phyloP scores from a whole-genome alignment of 2,113 vertebrate genomes.

The Vicugna pacos region DNA sequence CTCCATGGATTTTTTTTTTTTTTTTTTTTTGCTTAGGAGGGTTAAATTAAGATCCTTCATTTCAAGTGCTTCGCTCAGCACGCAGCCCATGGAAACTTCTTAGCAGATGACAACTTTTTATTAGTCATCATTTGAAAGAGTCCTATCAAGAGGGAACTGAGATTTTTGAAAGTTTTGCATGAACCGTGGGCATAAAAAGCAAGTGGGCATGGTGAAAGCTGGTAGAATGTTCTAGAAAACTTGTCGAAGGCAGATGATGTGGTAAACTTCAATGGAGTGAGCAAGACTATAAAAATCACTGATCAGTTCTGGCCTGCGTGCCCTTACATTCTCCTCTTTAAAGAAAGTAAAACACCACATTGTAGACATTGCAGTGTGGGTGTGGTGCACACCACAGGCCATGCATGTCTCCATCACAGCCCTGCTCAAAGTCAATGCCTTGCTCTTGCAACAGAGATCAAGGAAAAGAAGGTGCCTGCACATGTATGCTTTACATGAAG shows the following conservation, averaged over 20 bases:
- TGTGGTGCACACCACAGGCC: fast-evolving
- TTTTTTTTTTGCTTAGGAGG: neutral
- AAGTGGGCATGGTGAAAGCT: neutral
- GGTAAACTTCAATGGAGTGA: neutral
- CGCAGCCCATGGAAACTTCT: neutral
- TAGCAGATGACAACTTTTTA: neutral
- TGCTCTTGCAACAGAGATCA: neutral
- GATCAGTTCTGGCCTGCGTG: neutral
- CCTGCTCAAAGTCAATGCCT: neutral
- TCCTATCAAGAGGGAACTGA: neutral
- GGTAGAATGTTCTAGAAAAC: neutral
- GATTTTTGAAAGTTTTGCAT: neutral
- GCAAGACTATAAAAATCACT: neutral
- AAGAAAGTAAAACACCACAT: neutral
- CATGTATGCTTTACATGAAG: neutral
- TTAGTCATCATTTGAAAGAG: neutral
- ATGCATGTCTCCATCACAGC: neutral
- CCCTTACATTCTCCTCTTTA: neutral
- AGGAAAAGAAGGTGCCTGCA: no score
- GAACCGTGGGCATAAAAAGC: neutral
- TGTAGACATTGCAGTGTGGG: neutral
- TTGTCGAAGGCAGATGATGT: neutral
- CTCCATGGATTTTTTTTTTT: neutral
- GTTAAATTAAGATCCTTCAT: neutral
- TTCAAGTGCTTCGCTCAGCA: neutral